These are phyloP conservation scores for Gymnodraco acuticeps DNA, from an alignment of 2,797 vertebrate genomes.

Conservation along the genomic window DNA sequence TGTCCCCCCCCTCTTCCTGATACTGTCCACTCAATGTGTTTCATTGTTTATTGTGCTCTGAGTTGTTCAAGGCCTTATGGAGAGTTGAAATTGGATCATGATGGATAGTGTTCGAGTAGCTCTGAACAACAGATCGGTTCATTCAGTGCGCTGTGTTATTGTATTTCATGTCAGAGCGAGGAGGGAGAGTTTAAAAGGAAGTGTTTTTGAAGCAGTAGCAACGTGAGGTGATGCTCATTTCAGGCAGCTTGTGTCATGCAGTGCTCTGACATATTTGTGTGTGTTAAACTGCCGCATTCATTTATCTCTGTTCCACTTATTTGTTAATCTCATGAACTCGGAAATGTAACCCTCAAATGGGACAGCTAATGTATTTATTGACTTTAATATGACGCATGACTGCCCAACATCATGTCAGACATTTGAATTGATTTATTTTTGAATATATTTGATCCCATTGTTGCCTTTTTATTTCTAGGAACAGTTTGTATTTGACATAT, in stretches of 20 bases:
- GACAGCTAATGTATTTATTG: background rate
- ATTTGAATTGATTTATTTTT: background rate
- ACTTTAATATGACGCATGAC: background rate
- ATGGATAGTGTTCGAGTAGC: conserved; percentile 62
- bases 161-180: conserved; percentile 39
- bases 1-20: conserved; percentile 42
- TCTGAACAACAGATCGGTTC: conserved; percentile 59
- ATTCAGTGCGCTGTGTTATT: conserved; percentile 54
- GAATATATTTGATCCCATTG: background rate
- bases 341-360: background rate
- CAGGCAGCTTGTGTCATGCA: background rate
- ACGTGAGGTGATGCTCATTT: conserved; percentile 60
- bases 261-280: background rate
- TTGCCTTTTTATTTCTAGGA: conserved; percentile 10
- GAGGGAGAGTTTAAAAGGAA: conserved; percentile 32
- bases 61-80: conserved; percentile 45
- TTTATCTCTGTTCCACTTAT: background rate
- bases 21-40: conserved; percentile 64
- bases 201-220: conserved; percentile 33
- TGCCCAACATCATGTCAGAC: background rate
- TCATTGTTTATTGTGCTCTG: conserved; percentile 75
- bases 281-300: background rate
- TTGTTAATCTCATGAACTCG: too few species aligned
- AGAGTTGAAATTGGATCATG: conserved; percentile 69
- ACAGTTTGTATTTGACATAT: background rate